These are phyloP conservation scores for Scolopax mira DNA, from an alignment of 2,113 vertebrate genomes.

Conservation along the genomic window DNA sequence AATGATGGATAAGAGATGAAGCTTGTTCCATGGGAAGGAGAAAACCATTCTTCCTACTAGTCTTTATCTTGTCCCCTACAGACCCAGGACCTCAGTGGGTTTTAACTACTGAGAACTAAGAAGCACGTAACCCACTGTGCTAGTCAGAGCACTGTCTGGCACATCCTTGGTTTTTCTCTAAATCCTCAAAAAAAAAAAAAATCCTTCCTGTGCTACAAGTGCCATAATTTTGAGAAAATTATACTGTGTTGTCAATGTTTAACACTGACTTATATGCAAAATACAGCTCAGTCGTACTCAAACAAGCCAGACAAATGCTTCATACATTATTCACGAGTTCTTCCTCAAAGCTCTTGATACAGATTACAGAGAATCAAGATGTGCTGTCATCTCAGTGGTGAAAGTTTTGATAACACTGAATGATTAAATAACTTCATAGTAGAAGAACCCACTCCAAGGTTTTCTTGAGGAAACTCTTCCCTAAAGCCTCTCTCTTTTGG, in stretches of 20 bases:
- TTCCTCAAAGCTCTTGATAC: neutral
- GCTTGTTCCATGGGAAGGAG: neutral
- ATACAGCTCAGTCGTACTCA: neutral
- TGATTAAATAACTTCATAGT: constrained; percentile 1
- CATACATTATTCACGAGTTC: constrained; percentile 4
- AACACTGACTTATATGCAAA: neutral
- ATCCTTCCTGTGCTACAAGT: neutral
- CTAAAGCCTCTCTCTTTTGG: neutral
- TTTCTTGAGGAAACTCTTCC: neutral
- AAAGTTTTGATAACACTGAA: constrained; percentile 22
- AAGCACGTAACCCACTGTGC: neutral
- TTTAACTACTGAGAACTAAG: neutral
- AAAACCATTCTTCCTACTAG: neutral
- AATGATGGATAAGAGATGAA: neutral
- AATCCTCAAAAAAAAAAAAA: neutral
- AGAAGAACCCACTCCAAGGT: neutral
- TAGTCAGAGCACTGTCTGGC: neutral
- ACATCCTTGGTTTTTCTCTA: neutral
- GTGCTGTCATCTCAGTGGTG: neutral
- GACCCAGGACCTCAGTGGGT: neutral
- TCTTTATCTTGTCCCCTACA: neutral
- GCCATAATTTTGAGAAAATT: constrained; percentile 17
- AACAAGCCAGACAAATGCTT: constrained; percentile 14
- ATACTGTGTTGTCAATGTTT: neutral
- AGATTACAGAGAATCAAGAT: constrained; percentile 3